Base-by-base conservation (phyloP, 2,797 vertebrate species). In the Enteromius fasciolatus region DNA sequence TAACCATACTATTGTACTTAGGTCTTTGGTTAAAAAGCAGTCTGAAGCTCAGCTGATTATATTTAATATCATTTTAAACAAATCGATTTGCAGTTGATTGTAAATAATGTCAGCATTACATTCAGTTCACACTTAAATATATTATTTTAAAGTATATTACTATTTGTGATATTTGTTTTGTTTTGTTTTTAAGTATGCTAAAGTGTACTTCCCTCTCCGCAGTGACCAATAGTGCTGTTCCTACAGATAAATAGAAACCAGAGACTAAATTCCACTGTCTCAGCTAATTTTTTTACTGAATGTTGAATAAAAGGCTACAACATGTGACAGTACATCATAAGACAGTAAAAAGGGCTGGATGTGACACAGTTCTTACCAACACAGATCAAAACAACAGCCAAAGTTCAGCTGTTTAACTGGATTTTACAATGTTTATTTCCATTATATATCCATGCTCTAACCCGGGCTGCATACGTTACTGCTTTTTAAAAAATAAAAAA, bases 331-430 rank as follows among this genome's bases (percentile, higher is more conserved):
- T 25, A 9, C 10, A 33, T 61, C 46, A 67, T n/a, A 52, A 67
- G 44, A 67, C 46, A 14, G 4, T 80, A n/a, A 59, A 78, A 41
- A 80, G 28, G 28, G 28, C 28, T 31, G 28, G 28, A 31, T 31
- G 2, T 31, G 11, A 69, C 63, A 10, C 46, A 8, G 14, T 46
- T 46, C 18, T 14, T 33, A 8, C 3, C 2, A 44, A 33, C 39
- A 46, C 15, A 44, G 48, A 18, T n/a, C 70, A n/a, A 73, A 73
- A 44, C 54, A 80, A 61, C 54, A 72, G 3, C 67, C 23, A 59
- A 59, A 70, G 28, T 48, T 46, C 12, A 72, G 9, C 41, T 36
- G 18, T 50, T 20, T 20, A 69, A 20, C 17, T 20, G 3, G 25
- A 48, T 46, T 8, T 15, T 67, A 8, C 2, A 17, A 67, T 67